These are phyloP conservation scores for Takifugu rubripes DNA, from an alignment of 2,797 vertebrate genomes.

Conservation along the genomic window DNA sequence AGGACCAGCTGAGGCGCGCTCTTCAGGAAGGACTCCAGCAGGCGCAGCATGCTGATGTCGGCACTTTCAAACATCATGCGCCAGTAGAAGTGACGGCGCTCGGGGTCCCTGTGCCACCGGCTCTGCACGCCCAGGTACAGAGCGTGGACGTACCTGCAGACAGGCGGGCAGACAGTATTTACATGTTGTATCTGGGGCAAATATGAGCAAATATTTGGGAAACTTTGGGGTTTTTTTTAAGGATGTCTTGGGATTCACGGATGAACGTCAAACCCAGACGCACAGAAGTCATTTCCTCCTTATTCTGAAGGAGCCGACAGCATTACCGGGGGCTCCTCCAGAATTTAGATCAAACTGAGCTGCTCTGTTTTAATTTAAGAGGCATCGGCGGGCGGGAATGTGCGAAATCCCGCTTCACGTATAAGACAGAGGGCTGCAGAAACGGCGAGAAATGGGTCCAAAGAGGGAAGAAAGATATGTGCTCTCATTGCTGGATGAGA, in stretches of 20 bases:
- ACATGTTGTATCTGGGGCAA: no score
- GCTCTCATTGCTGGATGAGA: slow-evolving; percentile 14
- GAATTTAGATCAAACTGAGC: slow-evolving; percentile 47
- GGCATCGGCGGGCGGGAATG: slow-evolving; percentile 23
- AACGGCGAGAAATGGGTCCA: slow-evolving; percentile 14
- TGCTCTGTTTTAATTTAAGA: slow-evolving; percentile 53
- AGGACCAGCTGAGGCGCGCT: slow-evolving; percentile 96
- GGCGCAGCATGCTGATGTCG: slow-evolving; percentile 94
- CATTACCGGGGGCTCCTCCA: slow-evolving; percentile 29
- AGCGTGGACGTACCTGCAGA: slow-evolving; percentile 91
- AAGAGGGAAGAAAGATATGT: slow-evolving; percentile 5
- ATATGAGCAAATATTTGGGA: background rate
- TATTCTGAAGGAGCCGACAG: slow-evolving; percentile 42
- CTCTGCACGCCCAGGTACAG: slow-evolving; percentile 94
- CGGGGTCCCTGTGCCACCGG: slow-evolving; percentile 86
- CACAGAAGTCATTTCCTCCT: slow-evolving; percentile 42
- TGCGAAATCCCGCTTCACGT: slow-evolving; percentile 30
- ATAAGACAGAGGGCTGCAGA: slow-evolving; percentile 15
- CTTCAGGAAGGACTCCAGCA: slow-evolving; percentile 96
- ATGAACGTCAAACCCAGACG: slow-evolving; percentile 36
- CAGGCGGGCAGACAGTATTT: no score
- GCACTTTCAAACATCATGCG: slow-evolving; percentile 94
- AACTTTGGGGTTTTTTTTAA: background rate
- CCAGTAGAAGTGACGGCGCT: slow-evolving; percentile 93
- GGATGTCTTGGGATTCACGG: slow-evolving; percentile 13